Evolutionary conservation across 2,888 invertebrate genomes (phyloP).

Genomic region (Mesochorus sp.): DNA sequence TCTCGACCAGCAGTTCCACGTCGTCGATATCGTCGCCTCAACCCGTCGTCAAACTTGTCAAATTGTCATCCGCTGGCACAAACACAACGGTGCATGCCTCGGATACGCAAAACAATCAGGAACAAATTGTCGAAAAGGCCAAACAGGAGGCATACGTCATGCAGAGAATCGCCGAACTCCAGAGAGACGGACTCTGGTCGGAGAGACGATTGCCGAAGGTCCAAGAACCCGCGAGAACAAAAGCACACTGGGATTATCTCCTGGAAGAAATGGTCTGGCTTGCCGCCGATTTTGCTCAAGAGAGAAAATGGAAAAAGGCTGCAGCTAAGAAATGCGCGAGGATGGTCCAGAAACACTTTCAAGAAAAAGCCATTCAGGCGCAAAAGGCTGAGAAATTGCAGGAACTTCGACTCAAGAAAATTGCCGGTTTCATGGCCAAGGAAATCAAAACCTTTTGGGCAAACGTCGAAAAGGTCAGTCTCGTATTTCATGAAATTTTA

Average conservation of each 20-base stretch:
- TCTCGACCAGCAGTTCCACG: too few species aligned
- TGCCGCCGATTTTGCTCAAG: constrained; percentile 98
- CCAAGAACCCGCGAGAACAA: constrained; percentile 93
- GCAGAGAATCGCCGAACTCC: constrained; percentile 94
- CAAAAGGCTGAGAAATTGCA: constrained; percentile 96
- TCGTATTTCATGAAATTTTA: constrained; percentile 7
- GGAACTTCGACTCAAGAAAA: constrained; percentile 91
- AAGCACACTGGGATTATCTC: constrained; percentile 99
- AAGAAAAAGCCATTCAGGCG: constrained; percentile 94
- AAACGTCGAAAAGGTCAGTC: constrained; percentile 94
- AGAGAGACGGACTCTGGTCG: constrained; percentile 97
- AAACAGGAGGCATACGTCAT: constrained; percentile 97
- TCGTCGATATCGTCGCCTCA: constrained; percentile 68
- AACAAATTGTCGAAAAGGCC: constrained; percentile 92
- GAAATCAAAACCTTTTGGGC: constrained; percentile 97
- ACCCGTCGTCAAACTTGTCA: constrained; percentile 78
- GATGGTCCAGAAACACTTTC: constrained; percentile 95
- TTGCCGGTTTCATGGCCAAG: constrained; percentile 95
- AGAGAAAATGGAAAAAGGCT: constrained; percentile 98
- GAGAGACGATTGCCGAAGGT: constrained; percentile 95
- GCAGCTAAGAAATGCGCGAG: constrained; percentile 96
- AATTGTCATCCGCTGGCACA: constrained; percentile 72
- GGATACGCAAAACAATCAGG: constrained; percentile 84
- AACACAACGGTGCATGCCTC: constrained; percentile 58
- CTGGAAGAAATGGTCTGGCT: constrained; percentile 99